Evolutionary conservation across 2,113 vertebrate genomes (phyloP).

Genomic region (Mustelus asterias): DNA sequence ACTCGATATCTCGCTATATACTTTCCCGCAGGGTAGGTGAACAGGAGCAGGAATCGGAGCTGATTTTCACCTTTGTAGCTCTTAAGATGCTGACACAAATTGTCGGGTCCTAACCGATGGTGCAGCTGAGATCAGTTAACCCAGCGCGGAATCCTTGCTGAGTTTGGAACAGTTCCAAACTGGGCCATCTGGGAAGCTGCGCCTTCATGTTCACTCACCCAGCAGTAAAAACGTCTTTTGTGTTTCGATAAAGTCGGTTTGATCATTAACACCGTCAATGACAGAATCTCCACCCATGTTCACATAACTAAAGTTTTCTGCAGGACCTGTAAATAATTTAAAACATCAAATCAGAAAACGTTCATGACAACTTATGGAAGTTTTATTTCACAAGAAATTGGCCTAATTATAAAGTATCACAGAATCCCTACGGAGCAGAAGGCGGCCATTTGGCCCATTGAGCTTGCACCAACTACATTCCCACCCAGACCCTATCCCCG

Average conservation of each 20-base stretch:
- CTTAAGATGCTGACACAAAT: not conserved
- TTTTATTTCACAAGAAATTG: no score
- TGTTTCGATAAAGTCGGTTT: constrained; percentile 77
- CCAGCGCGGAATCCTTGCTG: not conserved
- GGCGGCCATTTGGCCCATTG: no score
- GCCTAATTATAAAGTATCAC: not conserved
- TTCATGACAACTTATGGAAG: not conserved
- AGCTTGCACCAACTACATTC: no score
- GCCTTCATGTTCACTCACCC: constrained; percentile 55
- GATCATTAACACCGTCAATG: constrained; percentile 81
- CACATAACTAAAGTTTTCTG: constrained; percentile 83
- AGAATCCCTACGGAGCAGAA: not conserved
- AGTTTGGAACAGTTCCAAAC: not conserved
- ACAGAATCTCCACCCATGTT: constrained; percentile 67
- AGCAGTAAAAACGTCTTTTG: constrained; percentile 75
- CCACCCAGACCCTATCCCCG: no score
- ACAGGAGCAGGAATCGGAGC: not conserved
- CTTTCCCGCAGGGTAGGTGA: not conserved
- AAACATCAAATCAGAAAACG: constrained; percentile 1
- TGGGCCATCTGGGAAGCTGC: not conserved
- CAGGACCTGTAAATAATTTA: constrained; percentile 58
- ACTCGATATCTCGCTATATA: not conserved
- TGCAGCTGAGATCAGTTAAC: not conserved
- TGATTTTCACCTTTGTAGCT: not conserved
- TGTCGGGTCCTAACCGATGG: not conserved